These are phyloP conservation scores for Calycopis cecrops DNA, from an alignment of 1,140 invertebrate species.

Conservation along the genomic window DNA sequence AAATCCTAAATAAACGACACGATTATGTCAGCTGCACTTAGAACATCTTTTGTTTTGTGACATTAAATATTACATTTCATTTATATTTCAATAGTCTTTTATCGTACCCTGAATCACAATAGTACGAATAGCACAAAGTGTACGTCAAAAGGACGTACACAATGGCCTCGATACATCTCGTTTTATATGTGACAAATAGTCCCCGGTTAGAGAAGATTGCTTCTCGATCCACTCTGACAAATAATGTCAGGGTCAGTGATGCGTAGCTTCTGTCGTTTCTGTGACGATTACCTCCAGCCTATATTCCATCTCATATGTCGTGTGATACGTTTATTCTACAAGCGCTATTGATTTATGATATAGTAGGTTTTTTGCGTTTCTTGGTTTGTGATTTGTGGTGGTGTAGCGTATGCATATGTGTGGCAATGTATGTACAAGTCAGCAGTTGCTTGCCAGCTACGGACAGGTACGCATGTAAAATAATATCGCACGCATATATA, in stretches of 20 bases:
- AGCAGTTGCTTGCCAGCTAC: too few species aligned
- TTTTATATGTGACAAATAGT: conserved; percentile 72
- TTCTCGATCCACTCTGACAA: conserved; percentile 67
- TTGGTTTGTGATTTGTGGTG: too few species aligned
- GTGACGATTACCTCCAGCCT: conserved; percentile 56
- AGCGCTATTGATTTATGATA: neutral
- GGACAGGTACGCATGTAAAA: too few species aligned
- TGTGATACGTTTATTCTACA: neutral
- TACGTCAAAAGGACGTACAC: neutral
- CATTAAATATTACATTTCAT: too few species aligned
- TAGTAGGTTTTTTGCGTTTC: neutral
- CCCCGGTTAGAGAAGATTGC: conserved; percentile 66
- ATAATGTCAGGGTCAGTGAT: conserved; percentile 62
- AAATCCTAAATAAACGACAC: too few species aligned
- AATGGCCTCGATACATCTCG: conserved; percentile 54
- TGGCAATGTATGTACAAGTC: too few species aligned
- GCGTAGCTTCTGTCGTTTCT: conserved; percentile 55
- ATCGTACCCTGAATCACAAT: too few species aligned
- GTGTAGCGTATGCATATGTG: too few species aligned
- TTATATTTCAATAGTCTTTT: too few species aligned
- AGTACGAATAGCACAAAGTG: conserved; percentile 1
- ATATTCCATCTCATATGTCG: conserved; percentile 15
- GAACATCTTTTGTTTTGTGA: too few species aligned
- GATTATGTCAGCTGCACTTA: too few species aligned
- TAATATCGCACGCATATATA: too few species aligned